A percentile compares a stretch with the other conserved stretches of the same genome.
Evolutionary conservation across 2,113 vertebrate species (phyloP).

Genomic region (Scomber scombrus): DNA sequence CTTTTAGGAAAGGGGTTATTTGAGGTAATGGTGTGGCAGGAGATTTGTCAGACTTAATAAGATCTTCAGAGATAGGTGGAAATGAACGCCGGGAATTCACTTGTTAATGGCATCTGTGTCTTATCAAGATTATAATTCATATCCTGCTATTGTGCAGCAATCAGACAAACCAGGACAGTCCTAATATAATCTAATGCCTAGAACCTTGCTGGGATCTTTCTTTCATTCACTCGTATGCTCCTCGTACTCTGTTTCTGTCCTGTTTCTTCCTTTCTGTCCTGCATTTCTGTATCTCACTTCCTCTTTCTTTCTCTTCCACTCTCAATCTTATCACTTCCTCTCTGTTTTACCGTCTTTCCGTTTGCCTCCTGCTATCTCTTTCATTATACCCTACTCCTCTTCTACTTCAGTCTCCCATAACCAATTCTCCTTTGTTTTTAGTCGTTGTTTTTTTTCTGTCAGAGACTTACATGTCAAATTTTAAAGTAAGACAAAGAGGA

Average conservation of each 20-base stretch:
- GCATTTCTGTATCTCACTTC: neutral
- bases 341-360: neutral
- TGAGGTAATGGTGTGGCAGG: slow-evolving; percentile 43
- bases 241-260: neutral
- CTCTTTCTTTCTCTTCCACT: neutral
- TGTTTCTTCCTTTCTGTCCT: slow-evolving; percentile 19
- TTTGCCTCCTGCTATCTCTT: slow-evolving; percentile 22
- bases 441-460: neutral
- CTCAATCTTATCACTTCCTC: slow-evolving; percentile 10
- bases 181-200: slow-evolving; percentile 38
- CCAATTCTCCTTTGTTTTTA: neutral
- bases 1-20: slow-evolving; percentile 17
- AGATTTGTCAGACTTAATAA: slow-evolving; percentile 59
- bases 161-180: slow-evolving; percentile 48
- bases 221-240: neutral
- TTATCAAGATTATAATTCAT: slow-evolving; percentile 61
- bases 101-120: slow-evolving; percentile 57
- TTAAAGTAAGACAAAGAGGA: slow-evolving; percentile 36
- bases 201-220: slow-evolving; percentile 17
- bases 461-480: slow-evolving; percentile 24
- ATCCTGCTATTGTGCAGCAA: slow-evolving; percentile 62
- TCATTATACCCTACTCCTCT: slow-evolving; percentile 2
- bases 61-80: slow-evolving; percentile 59
- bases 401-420: neutral
- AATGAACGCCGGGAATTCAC: slow-evolving; percentile 36